These are phyloP conservation scores for Hemaris fuciformis DNA, from an alignment of 2,888 invertebrate genomes.

Conservation along the genomic window DNA sequence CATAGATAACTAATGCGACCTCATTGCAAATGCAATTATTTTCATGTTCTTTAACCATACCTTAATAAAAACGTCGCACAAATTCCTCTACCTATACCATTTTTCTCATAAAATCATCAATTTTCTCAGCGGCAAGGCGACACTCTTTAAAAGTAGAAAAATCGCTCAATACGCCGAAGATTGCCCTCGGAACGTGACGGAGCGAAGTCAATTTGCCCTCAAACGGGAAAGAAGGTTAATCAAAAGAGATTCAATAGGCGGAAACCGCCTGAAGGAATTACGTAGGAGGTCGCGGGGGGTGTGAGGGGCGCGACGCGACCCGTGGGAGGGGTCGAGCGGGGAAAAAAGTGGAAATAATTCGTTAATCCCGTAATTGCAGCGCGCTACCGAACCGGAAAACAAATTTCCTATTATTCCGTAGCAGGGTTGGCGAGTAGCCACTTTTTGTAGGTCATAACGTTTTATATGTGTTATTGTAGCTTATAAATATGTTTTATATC, in stretches of 20 bases:
- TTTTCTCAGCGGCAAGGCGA: constrained; percentile 21
- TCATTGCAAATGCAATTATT: no score
- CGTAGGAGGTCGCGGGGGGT: constrained; percentile 36
- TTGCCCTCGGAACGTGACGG: constrained; percentile 60
- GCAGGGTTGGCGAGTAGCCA: constrained; percentile 49
- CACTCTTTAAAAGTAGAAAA: constrained; percentile 59
- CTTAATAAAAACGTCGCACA: not conserved
- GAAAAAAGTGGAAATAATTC: constrained; percentile 81
- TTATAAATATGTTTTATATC: not conserved
- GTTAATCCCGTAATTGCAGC: constrained; percentile 80
- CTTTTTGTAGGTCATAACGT: not conserved
- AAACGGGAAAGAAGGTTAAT: constrained; percentile 79
- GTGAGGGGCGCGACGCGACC: constrained; percentile 20
- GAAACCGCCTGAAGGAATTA: constrained; percentile 67
- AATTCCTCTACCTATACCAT: not conserved
- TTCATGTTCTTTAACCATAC: no score
- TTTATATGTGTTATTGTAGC: not conserved
- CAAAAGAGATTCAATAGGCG: constrained; percentile 80
- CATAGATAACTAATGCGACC: no score
- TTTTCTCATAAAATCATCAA: not conserved
- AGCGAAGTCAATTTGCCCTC: constrained; percentile 64
- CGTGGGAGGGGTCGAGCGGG: constrained; percentile 37
- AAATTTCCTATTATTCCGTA: constrained; percentile 78
- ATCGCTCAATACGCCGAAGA: constrained; percentile 55
- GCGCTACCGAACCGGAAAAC: constrained; percentile 82